phyloP scores from a whole-genome alignment of 2,888 invertebrate genomes.

The Aphidoletes aphidimyza region DNA sequence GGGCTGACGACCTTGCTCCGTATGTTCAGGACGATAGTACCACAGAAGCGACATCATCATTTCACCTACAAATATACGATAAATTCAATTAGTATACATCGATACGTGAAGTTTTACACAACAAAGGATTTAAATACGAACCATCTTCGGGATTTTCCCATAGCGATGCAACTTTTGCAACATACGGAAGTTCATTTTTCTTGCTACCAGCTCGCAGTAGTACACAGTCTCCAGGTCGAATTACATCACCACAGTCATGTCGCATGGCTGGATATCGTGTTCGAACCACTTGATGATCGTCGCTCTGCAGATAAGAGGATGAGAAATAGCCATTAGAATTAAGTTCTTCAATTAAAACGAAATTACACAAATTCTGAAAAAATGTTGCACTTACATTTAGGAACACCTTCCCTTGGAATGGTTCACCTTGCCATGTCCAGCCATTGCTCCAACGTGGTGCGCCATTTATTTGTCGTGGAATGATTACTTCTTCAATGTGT shows the following conservation, averaged over 20 bases:
- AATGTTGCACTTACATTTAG: conserved; percentile 77
- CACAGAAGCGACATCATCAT: conserved; percentile 97
- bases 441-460: conserved; percentile 87
- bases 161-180: conserved; percentile 91
- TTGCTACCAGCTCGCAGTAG: conserved; percentile 85
- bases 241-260: conserved; percentile 87
- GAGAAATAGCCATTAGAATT: background rate
- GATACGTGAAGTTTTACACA: background rate
- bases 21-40: conserved; percentile 98
- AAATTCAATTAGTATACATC: conserved; percentile 29
- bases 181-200: conserved; percentile 89
- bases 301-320: conserved; percentile 71
- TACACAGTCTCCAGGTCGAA: conserved; percentile 90
- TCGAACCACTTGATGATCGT: conserved; percentile 78
- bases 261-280: conserved; percentile 91
- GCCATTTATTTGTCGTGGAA: conserved; percentile 66
- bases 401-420: conserved; percentile 85
- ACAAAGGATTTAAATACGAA: conserved; percentile 65
- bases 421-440: conserved; percentile 90
- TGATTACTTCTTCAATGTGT: conserved; percentile 65
- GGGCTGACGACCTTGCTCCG: conserved; percentile 85
- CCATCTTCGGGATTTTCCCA: conserved; percentile 96
- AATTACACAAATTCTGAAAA: no score
- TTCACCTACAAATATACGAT: conserved; percentile 74
- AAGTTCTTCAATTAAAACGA: no score